These are phyloP conservation scores for Phyllostomus hastatus DNA, from an alignment of 2,113 vertebrate species.

Conservation along the genomic window DNA sequence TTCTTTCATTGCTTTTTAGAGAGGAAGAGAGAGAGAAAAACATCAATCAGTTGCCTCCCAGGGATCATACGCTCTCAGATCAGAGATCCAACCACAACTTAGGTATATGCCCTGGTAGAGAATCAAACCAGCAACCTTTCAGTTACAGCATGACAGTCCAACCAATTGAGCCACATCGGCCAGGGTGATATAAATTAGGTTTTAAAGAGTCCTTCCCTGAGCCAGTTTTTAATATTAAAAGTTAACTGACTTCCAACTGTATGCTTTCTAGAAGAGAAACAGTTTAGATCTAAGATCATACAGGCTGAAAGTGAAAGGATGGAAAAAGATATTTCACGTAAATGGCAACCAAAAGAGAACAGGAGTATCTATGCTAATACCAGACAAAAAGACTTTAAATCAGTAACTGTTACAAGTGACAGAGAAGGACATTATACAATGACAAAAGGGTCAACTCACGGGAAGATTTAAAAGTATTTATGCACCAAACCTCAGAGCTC, in stretches of 20 bases:
- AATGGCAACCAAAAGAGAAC: background rate
- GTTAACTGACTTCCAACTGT: background rate
- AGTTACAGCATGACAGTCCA: no score
- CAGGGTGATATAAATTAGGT: background rate
- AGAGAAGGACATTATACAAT: background rate
- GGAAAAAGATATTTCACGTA: background rate
- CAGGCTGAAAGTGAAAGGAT: background rate
- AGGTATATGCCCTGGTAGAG: background rate
- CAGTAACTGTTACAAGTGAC: background rate
- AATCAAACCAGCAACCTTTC: no score
- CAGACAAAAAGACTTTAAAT: background rate
- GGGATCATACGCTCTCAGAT: no score
- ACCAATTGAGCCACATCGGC: no score
- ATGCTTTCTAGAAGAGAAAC: background rate
- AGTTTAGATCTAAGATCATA: background rate
- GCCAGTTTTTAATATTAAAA: background rate
- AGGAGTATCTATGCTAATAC: background rate
- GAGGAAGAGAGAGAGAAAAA: no score
- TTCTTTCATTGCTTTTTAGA: no score
- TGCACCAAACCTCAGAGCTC: background rate
- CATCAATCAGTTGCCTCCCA: no score
- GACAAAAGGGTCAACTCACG: background rate
- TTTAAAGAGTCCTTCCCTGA: background rate
- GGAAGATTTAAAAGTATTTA: background rate
- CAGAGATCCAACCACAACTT: no score